Conservation (phyloP, 92 coral and sea anemone genomes). For the Umimayanthus chanpuru region DNA sequence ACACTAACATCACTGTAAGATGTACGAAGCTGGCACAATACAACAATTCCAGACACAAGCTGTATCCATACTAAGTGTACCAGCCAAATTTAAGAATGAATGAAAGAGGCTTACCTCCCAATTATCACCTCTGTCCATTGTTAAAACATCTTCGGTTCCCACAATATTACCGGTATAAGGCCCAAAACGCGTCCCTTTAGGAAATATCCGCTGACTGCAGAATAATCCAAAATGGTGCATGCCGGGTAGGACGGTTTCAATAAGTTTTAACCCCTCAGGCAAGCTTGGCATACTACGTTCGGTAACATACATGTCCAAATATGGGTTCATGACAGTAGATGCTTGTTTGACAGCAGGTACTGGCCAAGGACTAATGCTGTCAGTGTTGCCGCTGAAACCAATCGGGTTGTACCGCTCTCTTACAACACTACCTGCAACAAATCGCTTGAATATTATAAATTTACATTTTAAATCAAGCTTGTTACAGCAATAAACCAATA, state of each 20-base stretch:
- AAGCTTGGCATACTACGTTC: constrained; percentile 54
- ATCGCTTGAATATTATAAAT: background rate
- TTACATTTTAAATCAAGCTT: too few relatives aligned
- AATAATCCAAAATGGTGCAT: constrained; percentile 85
- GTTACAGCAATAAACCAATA: background rate
- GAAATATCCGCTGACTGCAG: constrained; percentile 70
- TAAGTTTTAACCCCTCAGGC: constrained; percentile 82
- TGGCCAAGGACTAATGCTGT: constrained; percentile 54
- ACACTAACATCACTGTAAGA: too few relatives aligned
- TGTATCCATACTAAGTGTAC: too few relatives aligned
- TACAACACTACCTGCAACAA: background rate
- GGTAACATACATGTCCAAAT: constrained; percentile 59
- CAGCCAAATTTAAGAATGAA: too few relatives aligned
- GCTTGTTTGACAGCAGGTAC: constrained; percentile 20
- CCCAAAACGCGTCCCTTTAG: constrained; percentile 97
- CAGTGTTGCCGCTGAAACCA: constrained; percentile 37
- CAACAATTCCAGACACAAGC: too few relatives aligned
- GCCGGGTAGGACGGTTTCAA: constrained; percentile 81
- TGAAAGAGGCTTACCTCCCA: constrained; percentile 83
- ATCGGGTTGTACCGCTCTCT: background rate
- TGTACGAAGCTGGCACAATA: too few relatives aligned
- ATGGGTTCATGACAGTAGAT: constrained; percentile 48
- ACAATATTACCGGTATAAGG: constrained; percentile 83
- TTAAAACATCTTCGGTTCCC: constrained; percentile 59
- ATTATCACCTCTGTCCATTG: constrained; percentile 67